phyloP scores from a whole-genome alignment of 2,113 vertebrate species.

The Salvator merianae region DNA sequence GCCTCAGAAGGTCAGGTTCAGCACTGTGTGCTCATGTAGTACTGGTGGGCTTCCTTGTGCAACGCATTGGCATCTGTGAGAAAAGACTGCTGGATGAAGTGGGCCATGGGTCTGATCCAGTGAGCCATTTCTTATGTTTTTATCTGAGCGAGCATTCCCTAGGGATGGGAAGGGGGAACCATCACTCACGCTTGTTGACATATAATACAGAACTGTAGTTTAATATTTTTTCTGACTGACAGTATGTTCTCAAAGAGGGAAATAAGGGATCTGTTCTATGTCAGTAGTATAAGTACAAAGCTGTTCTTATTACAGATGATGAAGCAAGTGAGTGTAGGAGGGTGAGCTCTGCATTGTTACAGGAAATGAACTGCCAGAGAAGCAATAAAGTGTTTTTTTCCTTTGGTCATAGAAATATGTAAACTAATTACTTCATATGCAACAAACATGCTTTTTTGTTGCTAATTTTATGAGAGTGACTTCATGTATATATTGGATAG shows the following conservation, averaged over 20 bases:
- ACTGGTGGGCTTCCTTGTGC: too few species aligned
- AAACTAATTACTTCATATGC: neutral
- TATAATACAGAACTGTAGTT: too few species aligned
- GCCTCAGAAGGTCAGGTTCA: too few species aligned
- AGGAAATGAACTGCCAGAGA: neutral
- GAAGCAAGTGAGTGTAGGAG: neutral
- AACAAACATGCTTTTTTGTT: neutral
- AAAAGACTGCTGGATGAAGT: too few species aligned
- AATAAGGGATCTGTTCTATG: neutral
- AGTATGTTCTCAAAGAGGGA: neutral
- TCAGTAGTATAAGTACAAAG: neutral
- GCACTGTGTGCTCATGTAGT: too few species aligned
- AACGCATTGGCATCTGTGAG: too few species aligned
- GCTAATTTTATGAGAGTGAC: neutral
- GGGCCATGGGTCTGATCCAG: too few species aligned
- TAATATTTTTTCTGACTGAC: neutral
- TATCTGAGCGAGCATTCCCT: too few species aligned
- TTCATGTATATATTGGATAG: neutral
- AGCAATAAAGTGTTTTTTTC: neutral
- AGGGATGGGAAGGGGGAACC: too few species aligned
- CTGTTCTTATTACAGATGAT: neutral
- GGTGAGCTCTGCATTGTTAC: neutral
- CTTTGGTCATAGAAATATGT: constrained; percentile 4
- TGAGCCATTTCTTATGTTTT: too few species aligned
- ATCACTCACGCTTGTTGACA: too few species aligned